phyloP scores from a whole-genome alignment of 2,888 invertebrate genomes.

The Hirtodrosophila duncani region DNA sequence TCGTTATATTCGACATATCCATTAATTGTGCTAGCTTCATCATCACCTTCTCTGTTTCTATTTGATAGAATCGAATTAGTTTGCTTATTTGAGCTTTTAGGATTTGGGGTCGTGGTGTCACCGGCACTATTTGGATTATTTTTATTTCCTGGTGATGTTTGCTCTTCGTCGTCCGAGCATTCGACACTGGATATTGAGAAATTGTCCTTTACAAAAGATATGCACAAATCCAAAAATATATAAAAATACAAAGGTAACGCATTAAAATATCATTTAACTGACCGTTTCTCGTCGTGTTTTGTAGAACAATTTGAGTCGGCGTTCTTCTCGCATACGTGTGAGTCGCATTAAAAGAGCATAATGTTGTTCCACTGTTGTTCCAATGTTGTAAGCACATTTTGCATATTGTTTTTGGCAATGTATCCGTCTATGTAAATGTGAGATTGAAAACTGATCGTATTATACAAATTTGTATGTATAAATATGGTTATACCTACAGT shows the following conservation, averaged over 20 bases:
- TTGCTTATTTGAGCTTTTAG: slow-evolving; percentile 16
- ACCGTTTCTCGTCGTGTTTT: slow-evolving; percentile 33
- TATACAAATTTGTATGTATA: background rate
- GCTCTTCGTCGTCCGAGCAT: slow-evolving; percentile 62
- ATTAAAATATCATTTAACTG: background rate
- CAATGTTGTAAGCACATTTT: slow-evolving; percentile 81
- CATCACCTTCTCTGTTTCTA: too few relatives aligned
- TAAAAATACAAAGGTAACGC: background rate
- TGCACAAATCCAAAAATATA: background rate
- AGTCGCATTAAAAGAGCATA: slow-evolving; percentile 75
- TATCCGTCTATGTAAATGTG: slow-evolving; percentile 80
- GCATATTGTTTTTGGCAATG: slow-evolving; percentile 85
- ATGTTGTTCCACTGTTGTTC: slow-evolving; percentile 83
- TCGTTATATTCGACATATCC: too few relatives aligned
- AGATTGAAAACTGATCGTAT: slow-evolving; percentile 8
- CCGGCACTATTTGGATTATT: slow-evolving; percentile 4
- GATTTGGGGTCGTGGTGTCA: background rate
- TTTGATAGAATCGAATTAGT: too few relatives aligned
- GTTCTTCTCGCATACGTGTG: slow-evolving; percentile 69
- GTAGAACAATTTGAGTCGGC: slow-evolving; percentile 46
- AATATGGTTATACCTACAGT: slow-evolving; percentile 80
- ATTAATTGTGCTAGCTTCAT: too few relatives aligned
- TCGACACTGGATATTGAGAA: slow-evolving; percentile 55
- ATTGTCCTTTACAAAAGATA: slow-evolving; percentile 22
- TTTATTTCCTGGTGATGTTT: slow-evolving; percentile 12